These are phyloP conservation scores for Uloborus diversus DNA, from an alignment of 1,140 invertebrate species.

Conservation along the genomic window DNA sequence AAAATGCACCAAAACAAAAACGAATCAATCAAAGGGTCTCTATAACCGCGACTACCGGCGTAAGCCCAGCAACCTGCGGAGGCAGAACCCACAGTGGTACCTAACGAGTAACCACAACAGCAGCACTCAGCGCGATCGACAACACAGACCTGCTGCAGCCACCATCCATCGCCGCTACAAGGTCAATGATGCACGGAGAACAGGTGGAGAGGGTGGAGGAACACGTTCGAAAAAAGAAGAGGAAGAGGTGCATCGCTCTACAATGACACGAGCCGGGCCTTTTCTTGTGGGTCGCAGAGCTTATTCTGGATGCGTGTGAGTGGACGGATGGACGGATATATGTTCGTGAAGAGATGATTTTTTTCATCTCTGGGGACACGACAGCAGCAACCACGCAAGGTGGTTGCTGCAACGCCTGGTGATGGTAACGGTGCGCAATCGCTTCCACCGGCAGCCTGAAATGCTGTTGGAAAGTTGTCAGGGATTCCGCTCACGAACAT, in stretches of 20 bases:
- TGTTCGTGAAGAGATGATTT: too few relatives aligned
- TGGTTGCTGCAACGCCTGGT: too few relatives aligned
- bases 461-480: too few relatives aligned
- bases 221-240: background rate
- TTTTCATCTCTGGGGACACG: too few relatives aligned
- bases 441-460: too few relatives aligned
- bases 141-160: background rate
- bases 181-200: conserved; percentile 13
- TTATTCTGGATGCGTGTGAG: background rate
- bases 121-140: background rate
- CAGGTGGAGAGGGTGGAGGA: background rate
- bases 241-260: background rate
- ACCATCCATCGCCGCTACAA: background rate
- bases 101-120: background rate
- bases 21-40: background rate
- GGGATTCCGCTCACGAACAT: too few relatives aligned
- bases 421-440: too few relatives aligned
- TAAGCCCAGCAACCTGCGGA: background rate
- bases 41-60: background rate
- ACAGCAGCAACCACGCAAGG: too few relatives aligned
- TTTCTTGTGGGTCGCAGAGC: background rate
- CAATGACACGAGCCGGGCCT: background rate
- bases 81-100: background rate
- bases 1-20: background rate
- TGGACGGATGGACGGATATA: too few relatives aligned